These are phyloP conservation scores for Pangasius djambal DNA, from an alignment of 2,797 vertebrate species.

Conservation along the genomic window DNA sequence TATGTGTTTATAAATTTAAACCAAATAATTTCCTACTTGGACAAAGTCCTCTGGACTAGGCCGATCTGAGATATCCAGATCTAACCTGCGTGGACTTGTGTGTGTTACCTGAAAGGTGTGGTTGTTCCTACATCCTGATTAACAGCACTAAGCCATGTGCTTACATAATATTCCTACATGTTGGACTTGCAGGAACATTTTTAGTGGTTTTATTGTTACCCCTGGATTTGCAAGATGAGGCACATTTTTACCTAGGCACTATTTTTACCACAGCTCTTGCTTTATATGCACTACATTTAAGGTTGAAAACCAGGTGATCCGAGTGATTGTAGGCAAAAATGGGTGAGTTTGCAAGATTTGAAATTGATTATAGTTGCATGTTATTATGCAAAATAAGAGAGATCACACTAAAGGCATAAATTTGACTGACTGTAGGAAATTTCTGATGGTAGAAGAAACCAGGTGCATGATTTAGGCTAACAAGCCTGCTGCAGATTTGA, in stretches of 20 bases:
- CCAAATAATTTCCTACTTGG: not conserved
- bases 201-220: not conserved
- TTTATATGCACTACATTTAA: not conserved
- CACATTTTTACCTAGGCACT: not conserved
- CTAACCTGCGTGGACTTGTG: not conserved
- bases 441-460: not conserved
- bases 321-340: conserved; percentile 1
- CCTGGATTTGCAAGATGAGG: not conserved
- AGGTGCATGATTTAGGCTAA: not conserved
- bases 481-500: not conserved
- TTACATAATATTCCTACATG: not conserved
- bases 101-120: conserved; percentile 1
- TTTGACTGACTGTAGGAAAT: not conserved
- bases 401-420: not conserved
- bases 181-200: not conserved
- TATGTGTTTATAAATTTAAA: not conserved
- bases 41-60: not conserved
- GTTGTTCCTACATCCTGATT: not conserved
- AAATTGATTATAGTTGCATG: not conserved
- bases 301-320: not conserved
- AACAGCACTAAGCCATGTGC: not conserved
- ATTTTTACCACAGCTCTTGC: not conserved
- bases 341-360: not conserved
- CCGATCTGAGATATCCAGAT: not conserved
- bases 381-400: not conserved